These are phyloP conservation scores for Zhuqinia jingwanae DNA, from an alignment of 2,888 invertebrate genomes.

Conservation along the genomic window DNA sequence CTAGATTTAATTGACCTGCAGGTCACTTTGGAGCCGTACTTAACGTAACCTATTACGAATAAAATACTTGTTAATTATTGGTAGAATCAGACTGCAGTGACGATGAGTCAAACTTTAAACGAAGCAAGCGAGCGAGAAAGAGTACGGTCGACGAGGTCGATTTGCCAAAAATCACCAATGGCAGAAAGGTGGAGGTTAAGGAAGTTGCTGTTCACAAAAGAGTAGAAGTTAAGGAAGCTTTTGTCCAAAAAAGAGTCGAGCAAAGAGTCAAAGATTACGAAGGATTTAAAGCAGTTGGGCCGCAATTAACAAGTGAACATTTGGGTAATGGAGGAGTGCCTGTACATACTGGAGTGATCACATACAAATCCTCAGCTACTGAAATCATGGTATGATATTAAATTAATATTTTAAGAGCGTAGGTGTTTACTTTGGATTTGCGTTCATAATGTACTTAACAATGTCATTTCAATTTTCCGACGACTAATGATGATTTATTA, in stretches of 20 bases:
- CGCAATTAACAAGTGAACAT: background rate
- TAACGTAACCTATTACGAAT: too few species aligned
- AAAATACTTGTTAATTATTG: too few species aligned
- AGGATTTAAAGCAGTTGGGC: too few species aligned
- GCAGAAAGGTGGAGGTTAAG: background rate
- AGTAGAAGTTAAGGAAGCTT: background rate
- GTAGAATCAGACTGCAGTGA: slow-evolving; percentile 42
- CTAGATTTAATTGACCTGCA: too few species aligned
- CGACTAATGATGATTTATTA: background rate
- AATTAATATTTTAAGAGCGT: too few species aligned
- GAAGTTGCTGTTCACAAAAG: background rate
- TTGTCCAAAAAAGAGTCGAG: background rate
- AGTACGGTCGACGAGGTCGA: background rate
- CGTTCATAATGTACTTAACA: too few species aligned
- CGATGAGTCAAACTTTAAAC: slow-evolving; percentile 47
- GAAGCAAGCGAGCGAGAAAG: slow-evolving; percentile 31
- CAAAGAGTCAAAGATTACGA: too few species aligned
- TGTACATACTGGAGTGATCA: background rate
- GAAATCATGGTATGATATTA: slow-evolving; percentile 53
- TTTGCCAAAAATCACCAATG: background rate
- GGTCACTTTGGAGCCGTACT: too few species aligned
- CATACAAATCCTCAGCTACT: slow-evolving; percentile 34
- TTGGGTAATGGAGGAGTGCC: background rate
- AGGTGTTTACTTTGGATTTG: too few species aligned
- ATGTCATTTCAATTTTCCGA: too few species aligned